Evolutionary conservation across 2,113 vertebrate species (phyloP).

Genomic region (Eulemur macaco): DNA sequence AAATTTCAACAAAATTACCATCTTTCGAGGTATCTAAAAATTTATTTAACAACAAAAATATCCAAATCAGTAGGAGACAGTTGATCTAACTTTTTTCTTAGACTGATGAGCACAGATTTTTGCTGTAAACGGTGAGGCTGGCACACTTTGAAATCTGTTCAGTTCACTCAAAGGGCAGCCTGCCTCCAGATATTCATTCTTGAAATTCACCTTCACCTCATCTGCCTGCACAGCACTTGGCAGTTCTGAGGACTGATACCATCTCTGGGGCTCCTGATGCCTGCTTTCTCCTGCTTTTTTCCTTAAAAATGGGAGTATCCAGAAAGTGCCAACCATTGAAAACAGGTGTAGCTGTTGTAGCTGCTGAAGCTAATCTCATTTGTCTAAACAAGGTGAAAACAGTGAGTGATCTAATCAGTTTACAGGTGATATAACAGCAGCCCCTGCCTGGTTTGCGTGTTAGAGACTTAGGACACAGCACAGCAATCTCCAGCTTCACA

Average conservation of each 20-base stretch:
- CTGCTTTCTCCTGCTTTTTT: neutral
- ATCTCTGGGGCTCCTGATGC: neutral
- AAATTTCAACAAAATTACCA: conserved; percentile 18
- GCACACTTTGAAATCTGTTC: conserved; percentile 3
- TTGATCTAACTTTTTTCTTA: neutral
- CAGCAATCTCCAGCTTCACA: neutral
- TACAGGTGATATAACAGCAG: fast-evolving
- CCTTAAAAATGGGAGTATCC: neutral
- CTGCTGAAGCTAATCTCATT: neutral
- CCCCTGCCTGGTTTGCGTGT: neutral
- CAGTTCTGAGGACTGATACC: neutral
- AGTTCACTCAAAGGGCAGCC: neutral
- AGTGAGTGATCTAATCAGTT: neutral
- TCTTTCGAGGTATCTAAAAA: neutral
- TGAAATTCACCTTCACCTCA: conserved; percentile 31
- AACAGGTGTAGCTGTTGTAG: neutral
- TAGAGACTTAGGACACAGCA: neutral
- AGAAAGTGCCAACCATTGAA: neutral
- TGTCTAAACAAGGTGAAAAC: neutral
- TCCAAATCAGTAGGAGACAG: neutral
- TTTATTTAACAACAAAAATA: conserved; percentile 23
- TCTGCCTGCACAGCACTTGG: neutral
- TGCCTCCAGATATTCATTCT: neutral
- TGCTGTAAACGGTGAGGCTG: neutral
- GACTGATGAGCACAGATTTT: neutral